A percentile compares a stretch with the other conserved stretches of the same genome.
These are phyloP conservation scores for Formica aserva DNA, from an alignment of 2,888 invertebrate species.

Conservation along the genomic window DNA sequence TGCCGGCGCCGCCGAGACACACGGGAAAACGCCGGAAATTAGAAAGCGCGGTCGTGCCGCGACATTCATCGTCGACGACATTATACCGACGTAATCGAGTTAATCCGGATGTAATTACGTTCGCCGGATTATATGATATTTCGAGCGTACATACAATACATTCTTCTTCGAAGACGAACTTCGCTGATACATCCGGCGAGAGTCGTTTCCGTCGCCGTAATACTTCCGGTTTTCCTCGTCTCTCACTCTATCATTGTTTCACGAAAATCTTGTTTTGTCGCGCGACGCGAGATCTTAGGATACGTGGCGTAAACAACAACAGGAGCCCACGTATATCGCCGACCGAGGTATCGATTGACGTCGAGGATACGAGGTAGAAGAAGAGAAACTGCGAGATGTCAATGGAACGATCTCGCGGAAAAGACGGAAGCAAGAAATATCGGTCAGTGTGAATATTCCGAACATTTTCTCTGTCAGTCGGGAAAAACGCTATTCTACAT, in stretches of 20 bases:
- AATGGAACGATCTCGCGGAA: neutral
- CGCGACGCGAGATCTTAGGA: conserved; percentile 26
- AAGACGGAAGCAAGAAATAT: conserved; percentile 18
- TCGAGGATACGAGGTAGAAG: neutral
- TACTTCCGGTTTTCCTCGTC: conserved; percentile 20
- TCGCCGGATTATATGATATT: neutral
- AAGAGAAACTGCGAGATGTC: neutral
- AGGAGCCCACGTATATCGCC: neutral
- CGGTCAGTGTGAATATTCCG: neutral
- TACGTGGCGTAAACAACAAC: conserved; percentile 54
- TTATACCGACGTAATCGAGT: conserved; percentile 75
- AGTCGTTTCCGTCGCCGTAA: conserved; percentile 22
- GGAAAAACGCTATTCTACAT: neutral
- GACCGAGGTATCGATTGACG: conserved; percentile 34
- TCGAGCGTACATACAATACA: conserved; percentile 3
- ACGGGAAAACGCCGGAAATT: conserved; percentile 24
- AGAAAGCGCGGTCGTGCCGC: conserved; percentile 25
- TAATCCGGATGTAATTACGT: conserved; percentile 78
- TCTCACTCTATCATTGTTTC: conserved; percentile 24
- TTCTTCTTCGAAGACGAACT: conserved; percentile 36
- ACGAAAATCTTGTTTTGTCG: conserved; percentile 41
- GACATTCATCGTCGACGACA: conserved; percentile 8
- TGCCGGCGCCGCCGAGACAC: conserved; percentile 63
- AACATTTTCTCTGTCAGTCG: neutral
- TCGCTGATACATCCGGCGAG: conserved; percentile 18